These are phyloP conservation scores for Channa maculata DNA, from an alignment of 2,113 vertebrate species.

Conservation along the genomic window DNA sequence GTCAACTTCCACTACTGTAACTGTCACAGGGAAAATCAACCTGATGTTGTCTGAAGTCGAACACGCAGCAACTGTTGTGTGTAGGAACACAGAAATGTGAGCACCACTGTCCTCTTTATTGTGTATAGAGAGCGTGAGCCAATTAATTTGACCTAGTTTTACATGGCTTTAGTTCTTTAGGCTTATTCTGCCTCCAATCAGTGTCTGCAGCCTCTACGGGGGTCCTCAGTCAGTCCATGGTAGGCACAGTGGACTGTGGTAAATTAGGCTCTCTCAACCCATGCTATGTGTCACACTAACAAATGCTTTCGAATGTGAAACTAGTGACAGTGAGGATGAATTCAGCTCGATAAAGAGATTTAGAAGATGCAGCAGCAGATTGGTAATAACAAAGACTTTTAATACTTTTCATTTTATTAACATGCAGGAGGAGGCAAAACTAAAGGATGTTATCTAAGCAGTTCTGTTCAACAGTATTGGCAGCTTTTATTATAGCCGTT, in stretches of 20 bases:
- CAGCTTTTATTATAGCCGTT: too few species aligned
- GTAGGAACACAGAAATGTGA: constrained; percentile 17
- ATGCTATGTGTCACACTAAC: constrained; percentile 50
- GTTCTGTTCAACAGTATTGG: not conserved
- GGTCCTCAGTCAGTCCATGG: constrained; percentile 35
- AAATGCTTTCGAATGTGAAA: constrained; percentile 32
- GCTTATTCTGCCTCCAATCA: constrained; percentile 38
- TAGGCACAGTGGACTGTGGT: constrained; percentile 25
- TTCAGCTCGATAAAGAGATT: constrained; percentile 31
- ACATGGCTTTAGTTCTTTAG: constrained; percentile 39
- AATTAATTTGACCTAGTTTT: constrained; percentile 69
- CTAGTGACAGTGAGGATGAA: constrained; percentile 40
- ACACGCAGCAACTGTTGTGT: constrained; percentile 36
- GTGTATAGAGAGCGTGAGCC: constrained; percentile 38
- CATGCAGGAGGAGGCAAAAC: not conserved
- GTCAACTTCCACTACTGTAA: constrained; percentile 38
- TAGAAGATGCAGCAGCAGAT: constrained; percentile 26
- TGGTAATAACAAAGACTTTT: too few species aligned
- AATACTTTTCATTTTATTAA: constrained; percentile 14
- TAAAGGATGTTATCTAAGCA: not conserved
- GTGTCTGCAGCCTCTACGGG: constrained; percentile 44
- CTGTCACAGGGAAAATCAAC: constrained; percentile 29
- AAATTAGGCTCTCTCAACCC: constrained; percentile 68
- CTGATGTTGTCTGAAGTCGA: constrained; percentile 8
- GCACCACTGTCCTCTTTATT: constrained; percentile 42